These are phyloP conservation scores for Dasyurus viverrinus DNA, from an alignment of 2,113 vertebrate species.

Conservation along the genomic window DNA sequence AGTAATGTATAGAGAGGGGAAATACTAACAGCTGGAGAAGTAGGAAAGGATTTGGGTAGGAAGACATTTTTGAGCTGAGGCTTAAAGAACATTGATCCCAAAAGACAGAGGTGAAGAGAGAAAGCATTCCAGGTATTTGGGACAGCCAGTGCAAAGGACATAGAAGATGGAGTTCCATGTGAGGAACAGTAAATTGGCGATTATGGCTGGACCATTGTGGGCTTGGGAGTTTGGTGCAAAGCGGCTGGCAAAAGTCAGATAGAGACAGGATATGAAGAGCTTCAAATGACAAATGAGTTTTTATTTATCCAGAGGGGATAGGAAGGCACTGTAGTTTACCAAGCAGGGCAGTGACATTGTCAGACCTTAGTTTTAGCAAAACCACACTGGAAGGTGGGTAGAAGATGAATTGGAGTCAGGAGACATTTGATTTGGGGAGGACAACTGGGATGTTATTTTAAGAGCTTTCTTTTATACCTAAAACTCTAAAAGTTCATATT, in stretches of 20 bases:
- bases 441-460: background rate
- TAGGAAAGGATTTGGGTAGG: background rate
- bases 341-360: background rate
- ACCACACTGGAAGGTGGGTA: background rate
- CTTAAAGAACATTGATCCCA: background rate
- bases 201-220: background rate
- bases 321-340: background rate
- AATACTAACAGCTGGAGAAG: background rate
- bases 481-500: too few relatives aligned
- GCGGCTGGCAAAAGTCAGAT: background rate
- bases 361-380: background rate
- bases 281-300: background rate
- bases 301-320: background rate
- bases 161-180: background rate
- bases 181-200: background rate
- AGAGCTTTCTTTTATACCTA: background rate
- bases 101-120: background rate
- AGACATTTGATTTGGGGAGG: background rate
- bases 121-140: background rate
- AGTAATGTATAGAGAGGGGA: background rate
- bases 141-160: background rate
- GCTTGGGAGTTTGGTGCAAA: background rate
- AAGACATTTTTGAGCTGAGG: background rate
- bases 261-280: background rate
- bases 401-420: background rate